phyloP scores from a whole-genome alignment of 2,888 invertebrate genomes.

The Morinoia aosen region DNA sequence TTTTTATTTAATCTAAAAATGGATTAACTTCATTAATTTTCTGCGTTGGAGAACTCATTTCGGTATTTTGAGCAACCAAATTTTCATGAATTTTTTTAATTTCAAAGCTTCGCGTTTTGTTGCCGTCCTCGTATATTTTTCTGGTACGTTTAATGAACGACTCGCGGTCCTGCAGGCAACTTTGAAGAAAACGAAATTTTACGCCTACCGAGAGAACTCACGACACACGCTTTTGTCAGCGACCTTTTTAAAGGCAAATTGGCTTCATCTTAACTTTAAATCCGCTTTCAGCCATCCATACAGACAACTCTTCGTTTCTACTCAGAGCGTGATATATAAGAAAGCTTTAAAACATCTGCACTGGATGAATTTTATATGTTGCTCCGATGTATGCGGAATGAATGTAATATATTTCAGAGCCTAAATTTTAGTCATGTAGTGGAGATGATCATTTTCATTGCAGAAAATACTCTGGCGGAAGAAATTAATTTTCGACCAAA shows the following conservation, averaged over 20 bases:
- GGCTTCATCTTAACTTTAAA: neutral
- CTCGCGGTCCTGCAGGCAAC: neutral
- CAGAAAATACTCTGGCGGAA: neutral
- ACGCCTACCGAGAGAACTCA: neutral
- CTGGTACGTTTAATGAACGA: neutral
- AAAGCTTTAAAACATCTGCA: neutral
- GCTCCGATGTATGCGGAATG: neutral
- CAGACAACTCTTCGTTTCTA: neutral
- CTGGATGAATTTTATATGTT: neutral
- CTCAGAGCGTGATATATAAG: neutral
- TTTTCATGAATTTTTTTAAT: neutral
- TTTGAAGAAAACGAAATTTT: neutral
- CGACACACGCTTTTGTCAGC: neutral
- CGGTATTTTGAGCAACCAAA: neutral
- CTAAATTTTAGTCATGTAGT: neutral
- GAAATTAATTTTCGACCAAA: neutral
- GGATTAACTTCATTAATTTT: neutral
- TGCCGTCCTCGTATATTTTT: neutral
- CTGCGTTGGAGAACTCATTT: neutral
- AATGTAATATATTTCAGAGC: neutral
- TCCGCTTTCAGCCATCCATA: neutral
- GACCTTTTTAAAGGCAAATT: neutral
- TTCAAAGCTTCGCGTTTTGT: neutral
- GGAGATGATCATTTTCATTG: neutral
- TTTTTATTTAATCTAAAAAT: too few relatives aligned